Evolutionary conservation across 2,113 vertebrate species (phyloP).

Genomic region (Apistogramma diplotaenia): DNA sequence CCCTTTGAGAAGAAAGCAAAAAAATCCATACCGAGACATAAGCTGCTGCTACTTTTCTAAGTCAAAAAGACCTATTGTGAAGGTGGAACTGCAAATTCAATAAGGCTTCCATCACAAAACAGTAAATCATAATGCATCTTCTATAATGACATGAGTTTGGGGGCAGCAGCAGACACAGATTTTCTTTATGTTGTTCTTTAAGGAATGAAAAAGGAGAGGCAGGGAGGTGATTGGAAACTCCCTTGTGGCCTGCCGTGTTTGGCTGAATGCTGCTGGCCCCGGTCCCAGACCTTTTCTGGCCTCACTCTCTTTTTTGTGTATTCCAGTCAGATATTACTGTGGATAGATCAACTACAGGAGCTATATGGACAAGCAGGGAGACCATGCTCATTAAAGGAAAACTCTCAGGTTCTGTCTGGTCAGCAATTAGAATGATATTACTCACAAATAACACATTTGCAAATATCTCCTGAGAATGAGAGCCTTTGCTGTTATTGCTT

Average conservation of each 20-base stretch:
- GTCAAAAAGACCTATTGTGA: neutral
- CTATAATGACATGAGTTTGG: conserved; percentile 7
- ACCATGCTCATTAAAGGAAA: neutral
- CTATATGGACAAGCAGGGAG: neutral
- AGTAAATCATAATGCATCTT: neutral
- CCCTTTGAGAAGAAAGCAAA: neutral
- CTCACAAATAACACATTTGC: neutral
- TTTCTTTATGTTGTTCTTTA: conserved; percentile 2
- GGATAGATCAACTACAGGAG: conserved; percentile 4
- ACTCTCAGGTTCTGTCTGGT: neutral
- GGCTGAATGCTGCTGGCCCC: conserved; percentile 57
- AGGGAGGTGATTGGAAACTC: conserved; percentile 65
- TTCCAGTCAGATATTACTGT: conserved; percentile 9
- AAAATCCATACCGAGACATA: neutral
- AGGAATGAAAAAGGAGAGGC: conserved; percentile 13
- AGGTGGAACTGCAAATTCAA: neutral
- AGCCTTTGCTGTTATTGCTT: neutral
- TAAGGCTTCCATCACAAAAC: neutral
- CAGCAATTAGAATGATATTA: neutral
- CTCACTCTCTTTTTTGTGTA: conserved; percentile 14
- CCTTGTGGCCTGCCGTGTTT: conserved; percentile 55
- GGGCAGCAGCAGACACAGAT: conserved; percentile 32
- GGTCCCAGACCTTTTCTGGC: conserved; percentile 54
- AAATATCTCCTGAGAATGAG: neutral
- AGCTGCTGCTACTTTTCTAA: neutral